Evolutionary conservation across 2,113 vertebrate genomes (phyloP), one percentile per base, ranked within the genome.

Genomic region (Myotis lucifugus): DNA sequence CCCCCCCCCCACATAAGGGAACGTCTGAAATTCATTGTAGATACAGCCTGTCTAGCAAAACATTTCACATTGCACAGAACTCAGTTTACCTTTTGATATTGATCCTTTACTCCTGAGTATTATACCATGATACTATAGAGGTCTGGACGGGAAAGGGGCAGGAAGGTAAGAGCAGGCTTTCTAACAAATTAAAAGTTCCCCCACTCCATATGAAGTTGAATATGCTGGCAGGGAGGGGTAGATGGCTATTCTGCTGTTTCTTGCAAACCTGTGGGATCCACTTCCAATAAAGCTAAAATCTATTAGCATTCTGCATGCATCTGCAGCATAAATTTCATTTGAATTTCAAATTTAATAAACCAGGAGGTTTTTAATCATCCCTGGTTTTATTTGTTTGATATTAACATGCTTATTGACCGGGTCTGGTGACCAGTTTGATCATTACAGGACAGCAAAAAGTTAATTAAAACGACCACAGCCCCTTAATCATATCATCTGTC

Each of bases 291-390:
- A 98, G 98, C 98, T 98, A 98, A 97, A 98, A 97, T 97, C 98
- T 98, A 99, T 99, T 99, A 99, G 98, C 99, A 99, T 99, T 99
- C 99, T 98, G 98, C 97, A 98, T 98, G 99, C 98, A 99, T 98
- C 98, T 97, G 98, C 98, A 98, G 99, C 99, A 99, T 99, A 99
- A 98, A 99, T 99, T 99, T 99, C 99, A 99, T 99, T 99, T 99
- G 99, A 99, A 99, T 99, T 99, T 99, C 99, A 99, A 99, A 99
- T 99, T 99, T 99, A 99, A 99, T 99, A 99, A 99, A 99, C 99
- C 99, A 98, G 99, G 99, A 99, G 99, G 99, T 99, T 99, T 99
- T 99, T 99, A 99, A 99, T 99, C 99, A 99, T 99, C 99, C 98
- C 98, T 99, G 98, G 98, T 99, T 99, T 99, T 99, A 99, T 99